Percentiles rank a stretch among this genome's conserved stretches.
Conservation (phyloP, 2,113 vertebrate genomes). For the human (Homo sapiens) region GRCh38 chr1:3551001-3551500, state of each 20-base stretch:
- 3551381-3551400: not conserved
- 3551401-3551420: no score
- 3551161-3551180: no score
- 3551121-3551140: not conserved
- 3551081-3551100: not conserved
- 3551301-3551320: no score
- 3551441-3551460: not conserved
- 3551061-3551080: rapidly evolving
- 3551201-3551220: not conserved
- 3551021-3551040: rapidly evolving
- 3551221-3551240: not conserved
- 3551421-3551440: not conserved
- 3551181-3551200: no score
- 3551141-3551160: not conserved
- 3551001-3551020: no score
- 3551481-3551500: not conserved
- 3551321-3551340: not conserved
- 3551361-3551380: not conserved
- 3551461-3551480: not conserved
- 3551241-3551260: not conserved
- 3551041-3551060: not conserved
- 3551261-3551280: not conserved
- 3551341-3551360: not conserved
- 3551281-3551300: not conserved
- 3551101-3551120: not conserved